Percentiles rank a stretch among this genome's conserved stretches.
phyloP scores from a whole-genome alignment of 1,140 invertebrate genomes.

The Bombus breviceps region DNA sequence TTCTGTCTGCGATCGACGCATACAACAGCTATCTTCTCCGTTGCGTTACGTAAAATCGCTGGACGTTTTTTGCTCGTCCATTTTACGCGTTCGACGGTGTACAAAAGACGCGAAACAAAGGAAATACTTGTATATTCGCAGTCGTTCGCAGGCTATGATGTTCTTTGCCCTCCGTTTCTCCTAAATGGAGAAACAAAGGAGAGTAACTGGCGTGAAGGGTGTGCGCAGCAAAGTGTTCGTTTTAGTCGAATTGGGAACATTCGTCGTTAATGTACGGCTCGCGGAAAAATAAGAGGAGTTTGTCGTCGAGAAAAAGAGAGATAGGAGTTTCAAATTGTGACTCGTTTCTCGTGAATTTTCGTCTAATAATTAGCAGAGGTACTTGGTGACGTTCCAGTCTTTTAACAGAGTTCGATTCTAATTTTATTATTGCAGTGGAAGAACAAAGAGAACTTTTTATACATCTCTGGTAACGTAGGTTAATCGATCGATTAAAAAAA shows the following conservation, averaged over 20 bases:
- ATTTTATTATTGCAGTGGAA: background rate
- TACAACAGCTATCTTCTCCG: too few relatives aligned
- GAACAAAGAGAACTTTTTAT: background rate
- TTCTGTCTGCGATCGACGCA: background rate
- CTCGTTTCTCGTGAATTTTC: background rate
- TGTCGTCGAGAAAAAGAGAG: background rate
- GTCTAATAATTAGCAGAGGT: accelerated
- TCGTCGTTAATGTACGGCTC: background rate
- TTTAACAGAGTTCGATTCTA: background rate
- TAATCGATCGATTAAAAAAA: background rate
- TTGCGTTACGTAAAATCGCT: constrained; percentile 16
- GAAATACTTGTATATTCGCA: background rate
- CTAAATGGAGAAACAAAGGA: background rate
- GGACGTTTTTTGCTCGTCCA: background rate
- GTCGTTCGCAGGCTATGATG: background rate
- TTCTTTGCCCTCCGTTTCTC: background rate
- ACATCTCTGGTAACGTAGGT: background rate
- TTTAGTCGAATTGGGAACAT: background rate
- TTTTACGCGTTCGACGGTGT: background rate
- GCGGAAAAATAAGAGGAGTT: too few relatives aligned
- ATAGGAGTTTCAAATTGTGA: background rate
- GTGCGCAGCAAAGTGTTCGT: background rate
- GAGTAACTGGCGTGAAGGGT: background rate
- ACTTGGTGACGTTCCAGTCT: background rate
- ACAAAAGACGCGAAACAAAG: background rate